These are phyloP conservation scores for Heliconius erato DNA, from an alignment of 2,888 invertebrate species.

Conservation along the genomic window DNA sequence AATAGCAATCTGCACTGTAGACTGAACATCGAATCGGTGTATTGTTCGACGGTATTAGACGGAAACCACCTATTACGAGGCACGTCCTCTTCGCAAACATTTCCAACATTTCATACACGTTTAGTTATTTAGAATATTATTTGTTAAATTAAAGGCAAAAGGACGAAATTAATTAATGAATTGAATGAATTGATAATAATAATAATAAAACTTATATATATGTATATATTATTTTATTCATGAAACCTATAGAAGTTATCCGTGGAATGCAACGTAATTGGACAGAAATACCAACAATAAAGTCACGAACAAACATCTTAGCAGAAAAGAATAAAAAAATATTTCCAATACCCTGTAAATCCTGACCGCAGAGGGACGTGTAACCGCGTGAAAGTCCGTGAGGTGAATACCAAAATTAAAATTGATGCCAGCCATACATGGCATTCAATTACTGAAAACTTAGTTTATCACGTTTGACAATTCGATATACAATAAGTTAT, in stretches of 20 bases:
- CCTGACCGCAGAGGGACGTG: slow-evolving; percentile 76
- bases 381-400: slow-evolving; percentile 68
- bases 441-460: slow-evolving; percentile 79
- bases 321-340: slow-evolving; percentile 76
- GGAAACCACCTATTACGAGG: slow-evolving; percentile 64
- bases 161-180: not conserved
- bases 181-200: not conserved
- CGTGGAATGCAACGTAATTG: slow-evolving; percentile 33
- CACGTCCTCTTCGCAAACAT: slow-evolving; percentile 59
- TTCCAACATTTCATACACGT: slow-evolving; percentile 54
- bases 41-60: slow-evolving; percentile 61
- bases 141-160: slow-evolving; percentile 28
- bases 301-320: slow-evolving; percentile 63
- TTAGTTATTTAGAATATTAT: slow-evolving; percentile 19
- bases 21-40: slow-evolving; percentile 59
- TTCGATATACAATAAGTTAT: not conserved
- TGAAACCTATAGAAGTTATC: not conserved
- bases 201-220: not conserved
- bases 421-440: slow-evolving; percentile 51
- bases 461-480: slow-evolving; percentile 34
- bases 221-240: not conserved
- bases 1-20: slow-evolving; percentile 62
- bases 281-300: slow-evolving; percentile 36
- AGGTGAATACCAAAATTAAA: slow-evolving; percentile 58
- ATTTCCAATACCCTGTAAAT: slow-evolving; percentile 77